phyloP scores from a whole-genome alignment of 2,113 vertebrate genomes.

The Planiliza haematocheilus region DNA sequence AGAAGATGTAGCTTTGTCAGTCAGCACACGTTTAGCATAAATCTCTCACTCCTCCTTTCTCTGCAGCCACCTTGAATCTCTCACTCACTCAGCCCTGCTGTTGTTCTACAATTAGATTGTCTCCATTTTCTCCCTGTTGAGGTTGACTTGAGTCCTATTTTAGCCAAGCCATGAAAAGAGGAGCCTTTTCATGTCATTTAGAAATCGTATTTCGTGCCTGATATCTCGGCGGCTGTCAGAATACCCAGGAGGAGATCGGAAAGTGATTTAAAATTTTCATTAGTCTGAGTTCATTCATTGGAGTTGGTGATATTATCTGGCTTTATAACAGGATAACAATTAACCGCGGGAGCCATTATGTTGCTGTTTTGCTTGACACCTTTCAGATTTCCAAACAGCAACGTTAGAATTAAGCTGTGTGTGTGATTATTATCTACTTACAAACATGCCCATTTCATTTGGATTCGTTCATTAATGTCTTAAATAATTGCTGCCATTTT shows the following conservation, averaged over 20 bases:
- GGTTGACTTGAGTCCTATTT: neutral
- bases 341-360: neutral
- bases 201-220: neutral
- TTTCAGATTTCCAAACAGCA: constrained; percentile 19
- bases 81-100: constrained; percentile 44
- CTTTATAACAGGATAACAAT: neutral
- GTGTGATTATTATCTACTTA: neutral
- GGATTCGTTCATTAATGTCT: constrained; percentile 18
- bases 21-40: constrained; percentile 80
- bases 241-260: neutral
- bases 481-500: constrained; percentile 13
- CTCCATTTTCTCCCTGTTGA: constrained; percentile 16
- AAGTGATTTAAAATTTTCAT: neutral
- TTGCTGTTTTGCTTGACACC: constrained; percentile 23
- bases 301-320: neutral
- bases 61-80: constrained; percentile 64
- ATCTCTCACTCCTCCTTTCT: constrained; percentile 69
- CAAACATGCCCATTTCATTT: neutral
- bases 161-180: neutral
- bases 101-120: constrained; percentile 27
- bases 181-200: neutral
- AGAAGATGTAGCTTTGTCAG: constrained; percentile 79
- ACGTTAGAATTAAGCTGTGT: neutral
- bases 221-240: neutral
- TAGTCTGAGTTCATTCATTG: neutral